Percentiles rank a stretch among this genome's conserved stretches.
Conservation (phyloP, 2,888 invertebrate genomes). For the Xiphydria camelus region DNA sequence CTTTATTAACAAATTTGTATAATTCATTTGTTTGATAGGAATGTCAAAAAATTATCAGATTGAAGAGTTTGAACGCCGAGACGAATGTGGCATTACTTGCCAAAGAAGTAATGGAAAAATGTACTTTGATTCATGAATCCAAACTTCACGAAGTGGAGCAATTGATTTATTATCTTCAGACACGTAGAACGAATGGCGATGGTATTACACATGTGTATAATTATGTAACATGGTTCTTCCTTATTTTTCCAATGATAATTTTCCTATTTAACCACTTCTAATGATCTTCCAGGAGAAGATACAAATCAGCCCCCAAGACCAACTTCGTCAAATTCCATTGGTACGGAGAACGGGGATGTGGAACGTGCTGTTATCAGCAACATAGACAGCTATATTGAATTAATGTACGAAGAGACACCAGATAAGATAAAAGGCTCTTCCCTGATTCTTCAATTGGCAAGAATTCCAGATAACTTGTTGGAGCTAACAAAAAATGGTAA, state of each 20-base stretch:
- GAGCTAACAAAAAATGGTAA: constrained; percentile 92
- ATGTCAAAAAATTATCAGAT: constrained; percentile 79
- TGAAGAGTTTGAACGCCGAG: constrained; percentile 77
- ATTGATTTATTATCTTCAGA: constrained; percentile 83
- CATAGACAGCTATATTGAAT: constrained; percentile 92
- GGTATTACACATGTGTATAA: constrained; percentile 18
- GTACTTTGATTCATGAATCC: constrained; percentile 81
- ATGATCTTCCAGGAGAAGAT: constrained; percentile 28
- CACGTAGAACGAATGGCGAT: constrained; percentile 63
- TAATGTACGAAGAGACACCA: constrained; percentile 91
- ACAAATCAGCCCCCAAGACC: constrained; percentile 44
- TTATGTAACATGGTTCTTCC: too few relatives aligned
- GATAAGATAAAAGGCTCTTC: constrained; percentile 93
- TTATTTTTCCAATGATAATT: constrained; percentile 3
- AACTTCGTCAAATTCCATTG: constrained; percentile 45
- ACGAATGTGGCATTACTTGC: constrained; percentile 81
- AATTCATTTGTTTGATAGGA: constrained; percentile 59
- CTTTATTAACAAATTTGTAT: constrained; percentile 8
- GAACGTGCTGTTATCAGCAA: constrained; percentile 78
- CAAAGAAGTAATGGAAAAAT: constrained; percentile 82
- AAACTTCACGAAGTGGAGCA: constrained; percentile 85
- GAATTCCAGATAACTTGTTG: constrained; percentile 92
- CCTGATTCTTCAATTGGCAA: constrained; percentile 86
- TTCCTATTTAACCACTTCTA: background rate
- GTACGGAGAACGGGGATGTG: constrained; percentile 40